These are phyloP conservation scores for Cynoglossus semilaevis DNA, from an alignment of 2,113 vertebrate species.

Conservation along the genomic window DNA sequence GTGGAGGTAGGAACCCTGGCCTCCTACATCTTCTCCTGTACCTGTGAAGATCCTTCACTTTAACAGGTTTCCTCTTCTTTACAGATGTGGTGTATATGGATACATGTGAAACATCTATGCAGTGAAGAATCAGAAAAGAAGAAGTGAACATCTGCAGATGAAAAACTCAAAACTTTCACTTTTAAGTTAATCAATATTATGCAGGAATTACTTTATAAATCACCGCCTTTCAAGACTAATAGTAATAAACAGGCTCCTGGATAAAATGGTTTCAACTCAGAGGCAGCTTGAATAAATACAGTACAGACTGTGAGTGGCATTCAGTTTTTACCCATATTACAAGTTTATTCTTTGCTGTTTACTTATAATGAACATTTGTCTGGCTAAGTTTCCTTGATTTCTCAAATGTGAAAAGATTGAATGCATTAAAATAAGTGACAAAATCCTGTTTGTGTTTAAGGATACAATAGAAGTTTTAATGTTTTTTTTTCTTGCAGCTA, in stretches of 20 bases:
- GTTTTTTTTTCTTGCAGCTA: constrained; percentile 43
- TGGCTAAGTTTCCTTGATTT: not conserved
- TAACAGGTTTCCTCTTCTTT: not conserved
- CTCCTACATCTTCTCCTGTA: not conserved
- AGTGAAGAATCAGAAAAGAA: constrained; percentile 45
- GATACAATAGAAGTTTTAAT: constrained; percentile 51
- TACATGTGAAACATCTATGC: constrained; percentile 53
- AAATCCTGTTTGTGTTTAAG: constrained; percentile 25
- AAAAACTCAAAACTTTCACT: too few species aligned
- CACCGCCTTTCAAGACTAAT: too few species aligned
- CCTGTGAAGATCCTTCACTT: not conserved
- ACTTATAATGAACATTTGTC: too few species aligned
- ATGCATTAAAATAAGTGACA: constrained; percentile 4
- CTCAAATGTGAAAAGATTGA: not conserved
- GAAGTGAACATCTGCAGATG: not conserved
- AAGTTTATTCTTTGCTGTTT: too few species aligned
- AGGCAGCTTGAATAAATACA: too few species aligned
- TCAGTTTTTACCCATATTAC: too few species aligned
- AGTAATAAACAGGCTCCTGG: too few species aligned
- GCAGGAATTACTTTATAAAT: too few species aligned
- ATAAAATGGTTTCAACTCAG: too few species aligned
- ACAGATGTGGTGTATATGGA: constrained; percentile 67
- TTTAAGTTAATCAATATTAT: too few species aligned
- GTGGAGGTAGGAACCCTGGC: constrained; percentile 52
- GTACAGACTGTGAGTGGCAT: too few species aligned